Evolutionary conservation across 37 sponge, comb jelly and placozoan genomes (phyloP), one percentile per base, ranked within the genome.

Genomic region (Beroe forskalii): DNA sequence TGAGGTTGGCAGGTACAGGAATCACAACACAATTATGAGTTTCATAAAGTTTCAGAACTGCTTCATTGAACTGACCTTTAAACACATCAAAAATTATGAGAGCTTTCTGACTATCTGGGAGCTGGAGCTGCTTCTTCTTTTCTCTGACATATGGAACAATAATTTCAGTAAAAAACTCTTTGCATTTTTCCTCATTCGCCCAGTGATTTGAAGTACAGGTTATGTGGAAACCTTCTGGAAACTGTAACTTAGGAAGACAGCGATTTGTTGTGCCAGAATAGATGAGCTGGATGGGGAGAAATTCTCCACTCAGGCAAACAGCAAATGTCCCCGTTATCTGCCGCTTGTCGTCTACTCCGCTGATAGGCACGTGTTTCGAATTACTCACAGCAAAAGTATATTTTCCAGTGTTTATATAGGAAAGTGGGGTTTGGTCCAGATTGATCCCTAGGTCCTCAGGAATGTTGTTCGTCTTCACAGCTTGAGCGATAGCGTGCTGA

Each of bases 1-100:
- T 94, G 36, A 91, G 86, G 61, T 92, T 94, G 4, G 93, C 90
- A 41, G 92, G 93, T 4, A 63, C 25, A 3, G 2, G 4, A 63
- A 20, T 19, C 3, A 23, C 4, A 19, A 6, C 2, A n/a, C 20
- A 3, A 63, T 63, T 24, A 19, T 63, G 9, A 63, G 4, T 20
- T 8, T 6, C 25, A 8, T 28, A 3, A 23, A 28, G 4, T 3
- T 63, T 6, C 25, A 28, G 20, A 3, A 63, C 66, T 19, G 4
- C 25, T 23, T 6, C 66, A 19, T 24, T 63, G 28, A 63, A 20
- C 4, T 63, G 66, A 28, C 25, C 66, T 23, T 30, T 8, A 63
- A 63, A 63, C 20, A 19, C 9, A 63, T 63, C 66, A 19, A 63
- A 63, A 4, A 63, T n/a, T 3, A 63, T 4, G 20, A 63, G 25